A percentile compares a stretch with the other conserved stretches of the same genome.
Evolutionary conservation across 2,888 invertebrate species (phyloP).

Genomic region (Thera obeliscata): DNA sequence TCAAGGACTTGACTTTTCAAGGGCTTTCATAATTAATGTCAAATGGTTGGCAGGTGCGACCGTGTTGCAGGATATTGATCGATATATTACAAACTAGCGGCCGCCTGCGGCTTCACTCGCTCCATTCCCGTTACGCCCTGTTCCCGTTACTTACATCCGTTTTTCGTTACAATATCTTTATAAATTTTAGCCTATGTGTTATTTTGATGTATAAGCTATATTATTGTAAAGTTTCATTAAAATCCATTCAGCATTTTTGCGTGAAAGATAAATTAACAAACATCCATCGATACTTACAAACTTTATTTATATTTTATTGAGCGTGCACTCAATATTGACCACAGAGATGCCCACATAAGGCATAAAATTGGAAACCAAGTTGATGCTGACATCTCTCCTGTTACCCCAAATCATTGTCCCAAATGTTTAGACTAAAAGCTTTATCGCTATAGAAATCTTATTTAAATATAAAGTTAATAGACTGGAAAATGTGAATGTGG

Average conservation of each 20-base stretch:
- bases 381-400: neutral
- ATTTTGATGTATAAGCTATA: no score
- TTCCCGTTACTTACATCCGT: no score
- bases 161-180: no score
- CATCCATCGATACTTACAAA: no score
- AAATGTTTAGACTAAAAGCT: neutral
- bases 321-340: neutral
- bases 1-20: constrained; percentile 2
- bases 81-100: neutral
- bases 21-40: neutral
- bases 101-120: no score
- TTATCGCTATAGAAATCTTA: neutral
- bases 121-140: no score
- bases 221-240: no score
- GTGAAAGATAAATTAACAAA: no score
- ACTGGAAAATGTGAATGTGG: no score
- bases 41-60: constrained; percentile 2
- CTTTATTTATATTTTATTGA: no score
- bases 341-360: neutral
- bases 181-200: no score
- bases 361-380: neutral
- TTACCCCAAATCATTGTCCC: constrained; percentile 1
- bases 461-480: neutral
- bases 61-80: neutral
- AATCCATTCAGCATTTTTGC: no score